These are phyloP conservation scores for Colistium nudipinnis DNA, from an alignment of 2,113 vertebrate species.

Conservation along the genomic window DNA sequence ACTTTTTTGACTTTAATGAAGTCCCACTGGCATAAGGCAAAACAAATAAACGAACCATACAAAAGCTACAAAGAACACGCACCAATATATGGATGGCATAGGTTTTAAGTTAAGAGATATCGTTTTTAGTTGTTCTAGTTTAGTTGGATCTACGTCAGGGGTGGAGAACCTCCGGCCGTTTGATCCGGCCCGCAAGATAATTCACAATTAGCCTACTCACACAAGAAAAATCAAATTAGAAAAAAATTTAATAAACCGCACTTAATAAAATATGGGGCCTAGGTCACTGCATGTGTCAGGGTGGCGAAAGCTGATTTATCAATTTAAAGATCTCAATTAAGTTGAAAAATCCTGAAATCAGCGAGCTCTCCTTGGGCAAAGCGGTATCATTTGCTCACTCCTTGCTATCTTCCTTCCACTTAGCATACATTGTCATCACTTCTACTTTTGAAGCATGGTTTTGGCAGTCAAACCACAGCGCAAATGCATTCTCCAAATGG, in stretches of 20 bases:
- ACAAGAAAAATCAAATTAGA: too few relatives aligned
- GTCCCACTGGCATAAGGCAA: conserved; percentile 63
- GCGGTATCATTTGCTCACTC: not conserved
- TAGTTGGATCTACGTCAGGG: too few relatives aligned
- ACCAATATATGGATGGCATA: conserved; percentile 10
- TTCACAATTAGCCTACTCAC: too few relatives aligned
- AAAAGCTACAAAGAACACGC: conserved; percentile 24
- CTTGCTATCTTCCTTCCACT: conserved; percentile 1
- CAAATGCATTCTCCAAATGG: conserved; percentile 55
- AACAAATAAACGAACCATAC: conserved; percentile 47
- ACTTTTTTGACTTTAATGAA: conserved; percentile 74
- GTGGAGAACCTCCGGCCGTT: too few relatives aligned
- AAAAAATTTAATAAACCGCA: too few relatives aligned
- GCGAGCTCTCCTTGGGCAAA: not conserved
- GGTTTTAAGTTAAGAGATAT: too few relatives aligned
- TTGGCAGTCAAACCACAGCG: conserved; percentile 10
- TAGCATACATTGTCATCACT: not conserved
- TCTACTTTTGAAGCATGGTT: not conserved
- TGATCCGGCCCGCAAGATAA: too few relatives aligned
- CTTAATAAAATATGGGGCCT: too few relatives aligned
- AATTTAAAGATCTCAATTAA: not conserved
- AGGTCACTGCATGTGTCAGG: too few relatives aligned
- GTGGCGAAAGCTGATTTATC: not conserved
- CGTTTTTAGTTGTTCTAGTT: not conserved
- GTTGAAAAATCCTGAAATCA: not conserved